Conservation (phyloP, 2,113 vertebrate species). For the Carassius gibelio region DNA sequence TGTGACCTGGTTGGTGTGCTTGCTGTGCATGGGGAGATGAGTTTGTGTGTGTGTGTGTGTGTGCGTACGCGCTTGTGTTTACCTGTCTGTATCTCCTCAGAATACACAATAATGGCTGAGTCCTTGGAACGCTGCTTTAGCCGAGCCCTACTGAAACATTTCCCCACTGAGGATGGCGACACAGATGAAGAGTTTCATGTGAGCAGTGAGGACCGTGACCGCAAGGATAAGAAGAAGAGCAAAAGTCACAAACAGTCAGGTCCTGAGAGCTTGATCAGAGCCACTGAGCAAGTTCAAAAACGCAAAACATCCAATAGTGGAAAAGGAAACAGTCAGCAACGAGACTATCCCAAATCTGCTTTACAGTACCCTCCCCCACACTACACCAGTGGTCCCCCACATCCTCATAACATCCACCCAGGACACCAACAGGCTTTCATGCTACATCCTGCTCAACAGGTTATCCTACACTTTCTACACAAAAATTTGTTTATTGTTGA, state of each 20-base stretch:
- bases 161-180: slow-evolving; percentile 93
- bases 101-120: slow-evolving; percentile 96
- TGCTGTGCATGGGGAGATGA: slow-evolving; percentile 49
- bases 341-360: slow-evolving; percentile 60
- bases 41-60: neutral
- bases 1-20: slow-evolving; percentile 71
- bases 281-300: slow-evolving; percentile 75
- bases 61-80: neutral
- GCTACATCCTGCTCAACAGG: slow-evolving; percentile 73
- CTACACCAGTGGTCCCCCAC: slow-evolving; percentile 69
- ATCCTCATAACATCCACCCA: slow-evolving; percentile 68
- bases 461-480: slow-evolving; percentile 45
- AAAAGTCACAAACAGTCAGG: slow-evolving; percentile 74
- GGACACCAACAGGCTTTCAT: slow-evolving; percentile 65
- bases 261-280: slow-evolving; percentile 78
- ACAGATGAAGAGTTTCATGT: slow-evolving; percentile 95
- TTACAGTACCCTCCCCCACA: slow-evolving; percentile 62
- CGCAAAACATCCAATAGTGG: slow-evolving; percentile 76
- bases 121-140: slow-evolving; percentile 93
- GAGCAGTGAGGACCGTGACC: slow-evolving; percentile 83
- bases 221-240: slow-evolving; percentile 84
- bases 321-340: slow-evolving; percentile 66
- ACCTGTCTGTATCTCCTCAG: slow-evolving; percentile 68
- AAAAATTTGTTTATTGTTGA: neutral
- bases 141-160: slow-evolving; percentile 92